Conservation (phyloP, 2,888 invertebrate genomes). For the Eupelmus urozonus region DNA sequence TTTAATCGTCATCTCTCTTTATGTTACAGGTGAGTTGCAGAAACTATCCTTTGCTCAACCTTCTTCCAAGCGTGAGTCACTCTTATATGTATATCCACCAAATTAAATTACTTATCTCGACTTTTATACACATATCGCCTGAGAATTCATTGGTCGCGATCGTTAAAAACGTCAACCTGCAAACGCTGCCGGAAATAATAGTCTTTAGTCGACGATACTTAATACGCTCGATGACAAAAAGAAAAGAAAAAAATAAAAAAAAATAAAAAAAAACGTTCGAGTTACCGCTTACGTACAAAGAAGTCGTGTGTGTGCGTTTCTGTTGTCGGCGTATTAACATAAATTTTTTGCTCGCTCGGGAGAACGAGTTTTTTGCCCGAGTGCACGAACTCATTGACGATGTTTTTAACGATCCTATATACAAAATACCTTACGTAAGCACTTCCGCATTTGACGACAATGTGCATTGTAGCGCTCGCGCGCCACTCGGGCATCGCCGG, state of each 20-base stretch:
- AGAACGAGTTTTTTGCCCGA: conserved; percentile 19
- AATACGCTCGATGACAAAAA: conserved; percentile 7
- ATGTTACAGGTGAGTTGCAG: conserved; percentile 43
- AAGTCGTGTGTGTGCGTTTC: background rate
- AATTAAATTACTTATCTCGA: too few relatives aligned
- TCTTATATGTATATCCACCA: too few relatives aligned
- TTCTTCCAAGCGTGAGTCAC: conserved; percentile 16
- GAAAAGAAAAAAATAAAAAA: background rate
- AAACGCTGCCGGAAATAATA: conserved; percentile 33
- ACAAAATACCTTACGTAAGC: conserved; percentile 30
- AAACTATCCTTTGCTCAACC: background rate
- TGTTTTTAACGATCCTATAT: conserved; percentile 49
- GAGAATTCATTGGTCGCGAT: too few relatives aligned
- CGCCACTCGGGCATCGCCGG: too few relatives aligned
- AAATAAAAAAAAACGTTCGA: background rate
- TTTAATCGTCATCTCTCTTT: conserved; percentile 2
- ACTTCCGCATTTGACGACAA: conserved; percentile 45
- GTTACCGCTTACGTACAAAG: conserved; percentile 2
- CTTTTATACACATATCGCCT: too few relatives aligned
- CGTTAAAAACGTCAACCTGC: too few relatives aligned
- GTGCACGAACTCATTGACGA: conserved; percentile 30
- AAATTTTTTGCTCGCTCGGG: conserved; percentile 26
- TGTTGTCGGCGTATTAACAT: conserved; percentile 20
- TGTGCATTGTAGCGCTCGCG: background rate
- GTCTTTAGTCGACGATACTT: conserved; percentile 13